Evolutionary conservation across 2,113 vertebrate species (phyloP), one percentile per base, ranked within the genome.

Genomic region (Bettongia penicillata): DNA sequence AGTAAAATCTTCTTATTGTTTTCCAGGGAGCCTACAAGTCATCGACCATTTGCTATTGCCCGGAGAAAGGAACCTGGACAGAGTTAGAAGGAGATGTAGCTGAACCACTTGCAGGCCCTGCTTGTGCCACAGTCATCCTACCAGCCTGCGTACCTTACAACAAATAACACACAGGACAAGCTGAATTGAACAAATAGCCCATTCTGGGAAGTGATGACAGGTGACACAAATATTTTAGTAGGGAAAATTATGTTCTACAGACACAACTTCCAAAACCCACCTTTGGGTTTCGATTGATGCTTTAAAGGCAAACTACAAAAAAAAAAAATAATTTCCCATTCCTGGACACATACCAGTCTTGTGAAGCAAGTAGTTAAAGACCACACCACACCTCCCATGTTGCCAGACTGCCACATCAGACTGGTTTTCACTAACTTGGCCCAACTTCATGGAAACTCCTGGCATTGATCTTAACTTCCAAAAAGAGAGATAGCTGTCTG

Each of bases 1-100:
- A 96, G 95, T 91, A 31, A 98, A 0, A 0, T 2, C 19, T 91
- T 28, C 28, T 55, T 97, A 7, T 95, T 98, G 57, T 98, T 6
- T 98, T 99, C 19, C 98, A 99, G 99, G 99, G 99, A 51, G 99
- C 99, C 93, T 99, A 99, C 98, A 99, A 99, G 98, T 99, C 99
- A 89, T 99, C 99, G 24, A 99, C 99, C 94, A 99, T 99, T 98
- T 99, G 99, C 98, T 99, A 99, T 93, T 99, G 99, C 98, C 99
- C 99, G 93, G 99, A 99, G 98, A 99, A 99, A 97, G 99, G 99
- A 96, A 99, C 99, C 93, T 99, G 99, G 99, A 99, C 99, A 96
- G 99, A 99, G 98, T 98, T 99, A 53, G 99, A 99, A 98, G 99
- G 99, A 89, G 99, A 99, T 23, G 99, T 99, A 96, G 99, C 99